Percentiles rank a stretch among this genome's conserved stretches.
Evolutionary conservation across 2,113 vertebrate genomes (phyloP).

Genomic region (Tragelaphus imberbis): DNA sequence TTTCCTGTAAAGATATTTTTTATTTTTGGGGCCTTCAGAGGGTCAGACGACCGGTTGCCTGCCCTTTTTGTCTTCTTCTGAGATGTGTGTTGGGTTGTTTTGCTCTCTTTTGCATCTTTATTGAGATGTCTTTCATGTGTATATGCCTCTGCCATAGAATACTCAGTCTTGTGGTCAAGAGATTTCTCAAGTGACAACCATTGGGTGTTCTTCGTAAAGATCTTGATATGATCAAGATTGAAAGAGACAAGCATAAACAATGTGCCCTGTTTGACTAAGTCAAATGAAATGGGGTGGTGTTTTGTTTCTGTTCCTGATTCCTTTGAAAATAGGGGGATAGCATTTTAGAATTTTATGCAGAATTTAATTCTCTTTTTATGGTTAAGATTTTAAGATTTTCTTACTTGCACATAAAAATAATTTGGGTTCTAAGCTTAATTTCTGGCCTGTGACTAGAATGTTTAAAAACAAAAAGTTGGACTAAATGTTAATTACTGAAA

Average conservation of each 20-base stretch:
- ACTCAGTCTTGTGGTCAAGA: slow-evolving; percentile 90
- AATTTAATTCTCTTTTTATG: slow-evolving; percentile 93
- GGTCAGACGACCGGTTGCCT: slow-evolving; percentile 88
- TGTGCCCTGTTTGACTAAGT: slow-evolving; percentile 88
- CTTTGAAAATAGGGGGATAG: slow-evolving; percentile 91
- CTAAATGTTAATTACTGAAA: slow-evolving; percentile 93
- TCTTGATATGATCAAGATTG: slow-evolving; percentile 95
- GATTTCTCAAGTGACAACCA: slow-evolving; percentile 87
- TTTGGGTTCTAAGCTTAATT: slow-evolving; percentile 91
- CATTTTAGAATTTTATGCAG: slow-evolving; percentile 93
- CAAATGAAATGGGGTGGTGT: slow-evolving; percentile 83
- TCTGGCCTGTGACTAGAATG: slow-evolving; percentile 93
- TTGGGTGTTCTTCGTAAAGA: slow-evolving; percentile 84
- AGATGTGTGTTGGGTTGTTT: slow-evolving; percentile 83
- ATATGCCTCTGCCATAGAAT: slow-evolving; percentile 90
- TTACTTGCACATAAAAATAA: slow-evolving; percentile 97
- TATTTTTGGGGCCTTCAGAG: slow-evolving; percentile 89
- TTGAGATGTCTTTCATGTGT: slow-evolving; percentile 90
- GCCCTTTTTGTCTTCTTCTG: slow-evolving; percentile 87
- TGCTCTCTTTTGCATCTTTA: slow-evolving; percentile 90
- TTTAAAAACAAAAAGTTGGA: slow-evolving; percentile 90
- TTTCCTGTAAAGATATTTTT: slow-evolving; percentile 91
- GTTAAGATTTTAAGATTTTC: slow-evolving; percentile 95
- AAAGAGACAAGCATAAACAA: slow-evolving; percentile 85
- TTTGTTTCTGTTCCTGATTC: slow-evolving; percentile 84